Conservation (phyloP, 37 sponge, comb jelly and placozoan genomes). For the Aplysina aerophoba region DNA sequence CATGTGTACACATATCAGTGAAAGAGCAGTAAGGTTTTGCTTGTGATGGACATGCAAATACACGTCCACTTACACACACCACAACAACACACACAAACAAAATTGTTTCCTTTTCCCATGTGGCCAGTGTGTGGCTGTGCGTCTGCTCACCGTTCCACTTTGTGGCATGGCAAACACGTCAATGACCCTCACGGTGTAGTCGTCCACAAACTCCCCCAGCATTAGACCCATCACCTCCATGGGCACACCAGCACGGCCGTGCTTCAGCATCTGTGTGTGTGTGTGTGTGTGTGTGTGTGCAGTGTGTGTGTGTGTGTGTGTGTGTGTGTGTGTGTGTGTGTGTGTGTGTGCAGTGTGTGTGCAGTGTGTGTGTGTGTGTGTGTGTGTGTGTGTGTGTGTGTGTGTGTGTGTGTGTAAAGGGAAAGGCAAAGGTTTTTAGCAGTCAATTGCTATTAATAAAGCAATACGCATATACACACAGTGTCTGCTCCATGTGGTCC, state of each 20-base stretch:
- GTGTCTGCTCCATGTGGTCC: not conserved
- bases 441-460: not conserved
- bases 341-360: not conserved
- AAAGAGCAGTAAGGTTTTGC: not conserved
- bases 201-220: conserved; percentile 99
- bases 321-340: not conserved
- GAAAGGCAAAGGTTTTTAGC: not conserved
- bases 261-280: conserved; percentile 41
- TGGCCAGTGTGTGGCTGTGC: not conserved
- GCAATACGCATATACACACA: not conserved
- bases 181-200: conserved; percentile 98
- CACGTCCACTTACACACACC: not conserved
- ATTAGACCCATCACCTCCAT: conserved; percentile 99
- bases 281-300: too few species aligned
- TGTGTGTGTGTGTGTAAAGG: too few species aligned
- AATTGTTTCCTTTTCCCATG: not conserved
- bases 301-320: too few species aligned
- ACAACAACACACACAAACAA: not conserved
- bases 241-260: conserved; percentile 98
- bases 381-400: too few species aligned
- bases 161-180: conserved; percentile 99
- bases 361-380: too few species aligned
- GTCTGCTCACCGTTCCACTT: conserved; percentile 87
- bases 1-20: not conserved
- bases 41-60: not conserved